phyloP scores from a whole-genome alignment of 2,113 vertebrate genomes.

The Sebastes schlegelii region DNA sequence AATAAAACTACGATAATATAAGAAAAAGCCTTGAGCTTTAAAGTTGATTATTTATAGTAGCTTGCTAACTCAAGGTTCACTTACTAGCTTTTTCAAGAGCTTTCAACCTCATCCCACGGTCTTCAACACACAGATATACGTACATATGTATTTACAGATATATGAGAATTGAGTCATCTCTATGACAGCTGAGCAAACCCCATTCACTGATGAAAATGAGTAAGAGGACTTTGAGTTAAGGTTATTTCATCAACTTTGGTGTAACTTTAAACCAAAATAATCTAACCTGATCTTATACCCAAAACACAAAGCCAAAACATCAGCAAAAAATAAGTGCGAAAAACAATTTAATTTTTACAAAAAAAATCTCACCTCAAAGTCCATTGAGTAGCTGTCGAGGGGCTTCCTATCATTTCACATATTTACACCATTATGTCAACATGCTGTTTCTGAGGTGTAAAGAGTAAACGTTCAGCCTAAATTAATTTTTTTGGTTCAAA shows the following conservation, averaged over 20 bases:
- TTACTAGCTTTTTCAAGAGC: not conserved
- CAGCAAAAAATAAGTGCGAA: not conserved
- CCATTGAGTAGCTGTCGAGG: not conserved
- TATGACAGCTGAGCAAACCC: not conserved
- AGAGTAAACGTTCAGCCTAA: not conserved
- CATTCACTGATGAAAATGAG: not conserved
- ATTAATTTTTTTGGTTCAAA: not conserved
- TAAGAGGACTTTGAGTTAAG: not conserved
- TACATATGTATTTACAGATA: not conserved
- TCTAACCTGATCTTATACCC: not conserved
- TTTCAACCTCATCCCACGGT: not conserved
- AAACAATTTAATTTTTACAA: not conserved
- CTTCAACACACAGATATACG: not conserved
- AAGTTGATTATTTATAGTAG: not conserved
- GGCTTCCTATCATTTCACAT: not conserved
- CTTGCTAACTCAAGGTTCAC: not conserved
- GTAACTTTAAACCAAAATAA: not conserved
- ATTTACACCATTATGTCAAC: not conserved
- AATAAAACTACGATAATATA: not conserved
- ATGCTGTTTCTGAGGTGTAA: not conserved
- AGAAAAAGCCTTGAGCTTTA: not conserved
- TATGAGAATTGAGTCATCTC: not conserved
- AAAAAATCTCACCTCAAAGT: not conserved
- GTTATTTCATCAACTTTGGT: too few species aligned
- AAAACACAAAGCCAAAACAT: not conserved